phyloP scores from a whole-genome alignment of 2,797 vertebrate species.

The Protonibea diacanthus region DNA sequence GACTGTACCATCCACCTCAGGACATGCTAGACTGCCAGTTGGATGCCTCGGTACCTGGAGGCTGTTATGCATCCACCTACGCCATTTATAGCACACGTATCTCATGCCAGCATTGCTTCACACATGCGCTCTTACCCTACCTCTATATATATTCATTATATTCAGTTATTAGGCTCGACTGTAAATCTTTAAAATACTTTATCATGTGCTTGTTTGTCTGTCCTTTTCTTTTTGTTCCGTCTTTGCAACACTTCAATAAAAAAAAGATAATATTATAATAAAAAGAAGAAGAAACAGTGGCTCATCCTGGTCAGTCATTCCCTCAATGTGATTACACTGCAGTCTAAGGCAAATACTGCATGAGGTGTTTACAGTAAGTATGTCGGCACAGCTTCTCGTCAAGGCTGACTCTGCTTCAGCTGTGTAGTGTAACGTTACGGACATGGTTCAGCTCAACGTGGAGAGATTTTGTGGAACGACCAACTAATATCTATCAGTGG shows the following conservation, averaged over 20 bases:
- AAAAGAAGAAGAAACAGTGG: not conserved
- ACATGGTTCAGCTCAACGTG: not conserved
- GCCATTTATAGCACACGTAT: not conserved
- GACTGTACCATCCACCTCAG: not conserved
- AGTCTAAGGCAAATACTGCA: not conserved
- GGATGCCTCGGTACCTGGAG: not conserved
- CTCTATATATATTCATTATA: not conserved
- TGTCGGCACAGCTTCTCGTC: conserved; percentile 17
- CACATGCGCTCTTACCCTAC: not conserved
- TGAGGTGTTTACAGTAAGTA: conserved; percentile 19
- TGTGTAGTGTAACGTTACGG: too few species aligned
- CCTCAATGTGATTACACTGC: conserved; percentile 6
- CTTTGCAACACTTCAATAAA: too few species aligned
- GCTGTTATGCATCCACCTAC: not conserved
- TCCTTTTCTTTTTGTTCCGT: not conserved
- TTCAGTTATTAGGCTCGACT: not conserved
- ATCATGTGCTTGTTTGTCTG: not conserved
- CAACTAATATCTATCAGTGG: not conserved
- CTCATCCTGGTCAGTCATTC: not conserved
- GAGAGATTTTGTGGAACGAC: not conserved
- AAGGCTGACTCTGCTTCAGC: not conserved
- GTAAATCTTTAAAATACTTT: not conserved
- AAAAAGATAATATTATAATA: too few species aligned
- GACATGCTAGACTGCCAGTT: not conserved
- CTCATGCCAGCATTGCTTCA: not conserved